phyloP scores from a whole-genome alignment of 2,113 vertebrate genomes.

The Cebus imitator region DNA sequence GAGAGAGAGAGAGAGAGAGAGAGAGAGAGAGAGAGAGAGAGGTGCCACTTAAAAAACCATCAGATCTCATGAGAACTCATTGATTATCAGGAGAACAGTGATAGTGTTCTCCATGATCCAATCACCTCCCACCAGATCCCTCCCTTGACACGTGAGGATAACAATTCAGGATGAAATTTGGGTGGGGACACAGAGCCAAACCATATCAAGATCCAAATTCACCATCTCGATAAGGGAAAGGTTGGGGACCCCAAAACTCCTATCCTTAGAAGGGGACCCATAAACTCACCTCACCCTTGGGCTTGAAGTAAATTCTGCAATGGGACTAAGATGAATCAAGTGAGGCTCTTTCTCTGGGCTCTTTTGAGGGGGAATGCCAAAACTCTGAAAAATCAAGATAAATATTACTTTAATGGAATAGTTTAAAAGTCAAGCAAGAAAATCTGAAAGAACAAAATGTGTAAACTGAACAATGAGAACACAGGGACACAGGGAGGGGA shows the following conservation, averaged over 20 bases:
- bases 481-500: no score
- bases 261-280: neutral
- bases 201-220: neutral
- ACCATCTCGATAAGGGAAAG: neutral
- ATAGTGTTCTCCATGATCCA: no score
- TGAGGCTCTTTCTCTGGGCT: neutral
- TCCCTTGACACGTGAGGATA: no score
- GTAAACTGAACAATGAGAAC: neutral
- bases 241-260: accelerated
- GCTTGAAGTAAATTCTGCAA: neutral
- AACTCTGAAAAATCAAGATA: neutral
- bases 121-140: no score
- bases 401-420: neutral
- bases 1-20: no score
- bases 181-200: no score
- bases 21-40: no score
- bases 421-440: neutral
- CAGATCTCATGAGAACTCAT: no score
- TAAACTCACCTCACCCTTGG: neutral
- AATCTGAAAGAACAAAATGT: neutral
- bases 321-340: neutral
- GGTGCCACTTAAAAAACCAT: no score
- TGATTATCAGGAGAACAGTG: no score
- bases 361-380: neutral
- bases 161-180: no score